These are phyloP conservation scores for Tinea pellionella DNA, from an alignment of 2,888 invertebrate species.

Conservation along the genomic window DNA sequence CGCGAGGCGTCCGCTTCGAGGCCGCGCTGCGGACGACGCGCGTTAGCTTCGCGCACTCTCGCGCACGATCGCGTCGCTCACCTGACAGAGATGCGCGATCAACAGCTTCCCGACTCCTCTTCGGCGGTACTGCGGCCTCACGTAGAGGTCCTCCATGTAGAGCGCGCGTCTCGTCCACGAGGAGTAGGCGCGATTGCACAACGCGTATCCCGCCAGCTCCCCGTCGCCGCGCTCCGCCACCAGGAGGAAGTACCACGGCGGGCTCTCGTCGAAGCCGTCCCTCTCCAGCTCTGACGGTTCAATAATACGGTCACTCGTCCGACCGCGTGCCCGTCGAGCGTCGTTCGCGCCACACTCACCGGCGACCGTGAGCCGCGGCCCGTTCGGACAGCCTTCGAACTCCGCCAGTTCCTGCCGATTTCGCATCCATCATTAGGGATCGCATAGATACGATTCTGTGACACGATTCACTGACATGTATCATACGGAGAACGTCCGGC, in stretches of 20 bases:
- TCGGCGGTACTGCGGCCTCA: conserved; percentile 72
- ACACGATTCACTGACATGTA: conserved; percentile 33
- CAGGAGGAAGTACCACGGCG: conserved; percentile 72
- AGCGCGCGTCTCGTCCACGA: conserved; percentile 86
- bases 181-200: conserved; percentile 86
- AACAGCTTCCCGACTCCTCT: conserved; percentile 73
- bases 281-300: conserved; percentile 63
- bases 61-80: conserved; percentile 56
- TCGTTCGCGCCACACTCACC: conserved; percentile 31
- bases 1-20: conserved; percentile 64
- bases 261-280: conserved; percentile 75
- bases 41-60: background rate
- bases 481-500: conserved; percentile 33
- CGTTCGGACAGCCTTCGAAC: conserved; percentile 73
- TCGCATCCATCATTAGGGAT: background rate
- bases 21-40: conserved; percentile 37
- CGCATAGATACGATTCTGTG: background rate
- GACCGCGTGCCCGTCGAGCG: too few relatives aligned
- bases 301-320: background rate
- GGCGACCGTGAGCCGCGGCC: conserved; percentile 64
- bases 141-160: conserved; percentile 88
- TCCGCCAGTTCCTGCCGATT: conserved; percentile 71
- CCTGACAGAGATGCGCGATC: conserved; percentile 52
- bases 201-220: conserved; percentile 76
- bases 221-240: conserved; percentile 65